Conservation (phyloP, 2,113 vertebrate species). For the Sinocyclocheilus grahami region DNA sequence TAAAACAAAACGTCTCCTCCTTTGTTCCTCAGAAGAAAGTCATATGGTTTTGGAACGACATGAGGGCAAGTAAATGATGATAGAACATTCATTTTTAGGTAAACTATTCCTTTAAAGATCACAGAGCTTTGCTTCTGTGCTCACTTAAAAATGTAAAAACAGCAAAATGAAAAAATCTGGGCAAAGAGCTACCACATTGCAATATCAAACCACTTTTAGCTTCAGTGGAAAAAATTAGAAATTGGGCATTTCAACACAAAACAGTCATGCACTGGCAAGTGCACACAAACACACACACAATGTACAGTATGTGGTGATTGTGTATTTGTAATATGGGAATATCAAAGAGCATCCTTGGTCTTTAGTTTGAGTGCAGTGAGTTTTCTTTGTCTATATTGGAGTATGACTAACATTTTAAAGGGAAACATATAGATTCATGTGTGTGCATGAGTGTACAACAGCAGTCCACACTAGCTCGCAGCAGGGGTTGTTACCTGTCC, state of each 20-base stretch:
- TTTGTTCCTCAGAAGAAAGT: constrained; percentile 12
- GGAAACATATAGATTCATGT: not conserved
- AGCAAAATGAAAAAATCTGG: not conserved
- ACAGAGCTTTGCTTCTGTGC: not conserved
- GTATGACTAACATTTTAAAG: not conserved
- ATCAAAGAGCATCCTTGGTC: too few relatives aligned
- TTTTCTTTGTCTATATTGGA: not conserved
- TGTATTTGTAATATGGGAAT: not conserved
- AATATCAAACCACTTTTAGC: not conserved
- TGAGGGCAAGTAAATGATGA: not conserved
- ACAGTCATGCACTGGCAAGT: constrained; percentile 6
- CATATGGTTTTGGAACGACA: not conserved
- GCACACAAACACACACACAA: not conserved
- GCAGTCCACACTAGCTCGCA: constrained; percentile 60
- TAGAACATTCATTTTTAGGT: not conserved
- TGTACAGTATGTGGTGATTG: not conserved
- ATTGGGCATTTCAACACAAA: constrained; percentile 17
- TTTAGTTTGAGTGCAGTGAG: not conserved
- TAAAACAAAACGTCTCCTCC: not conserved
- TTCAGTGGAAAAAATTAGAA: constrained; percentile 9
- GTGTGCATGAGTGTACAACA: constrained; percentile 54
- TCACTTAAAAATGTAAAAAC: not conserved
- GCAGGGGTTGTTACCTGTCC: constrained; percentile 80
- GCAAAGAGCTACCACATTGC: not conserved
- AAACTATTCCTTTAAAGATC: not conserved